Evolutionary conservation across 37 sponge, comb jelly and placozoan genomes (phyloP), one percentile per base, ranked within the genome.

Genomic region (Axinella damicornis): DNA sequence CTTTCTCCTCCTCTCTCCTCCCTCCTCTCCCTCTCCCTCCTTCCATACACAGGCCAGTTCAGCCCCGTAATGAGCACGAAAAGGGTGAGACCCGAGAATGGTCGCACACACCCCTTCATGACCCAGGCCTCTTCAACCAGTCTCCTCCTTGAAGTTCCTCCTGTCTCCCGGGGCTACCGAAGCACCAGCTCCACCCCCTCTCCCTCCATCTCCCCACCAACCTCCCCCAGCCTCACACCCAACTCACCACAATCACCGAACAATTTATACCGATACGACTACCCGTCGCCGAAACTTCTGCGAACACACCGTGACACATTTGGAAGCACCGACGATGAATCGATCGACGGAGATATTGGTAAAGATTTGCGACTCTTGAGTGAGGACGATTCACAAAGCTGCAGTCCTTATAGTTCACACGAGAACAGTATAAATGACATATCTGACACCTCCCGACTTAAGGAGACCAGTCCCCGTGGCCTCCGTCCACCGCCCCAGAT

Each of bases 211-310:
- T 83, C 84, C 4, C 79, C 84, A 4, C 83, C 78, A 60, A 67
- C 84, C 27, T 83, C 84, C 54, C 83, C 89, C 25, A 72, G 82
- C 69, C 75, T 67, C 72, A 89, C 90, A 14, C 90, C 90, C 2
- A 52, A 63, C 38, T 89, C 90, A 1, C 90, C 84, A 6, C 84
- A 65, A 1, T 89, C 90, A 57, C 90, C 90, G 9, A 60, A 72
- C 34, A 71, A 83, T 62, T 5, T 27, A 5, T 73, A 53, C 13
- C 5, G 33, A 21, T 22, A 32, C 66, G 21, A 30, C 36, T 68
- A 52, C 57, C 53, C 72, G 4, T 39, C 5, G 15, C 52, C 72
- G 15, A 5, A 71, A 24, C 37, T 46, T 24, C 4, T 12, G 6
- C 4, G 46, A 46, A 4, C 46, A 9, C 46, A 46, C 46, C 4